A percentile compares a stretch with the other conserved stretches of the same genome.
Conservation (phyloP, 2,797 vertebrate genomes). For the Pempheris klunzingeri region DNA sequence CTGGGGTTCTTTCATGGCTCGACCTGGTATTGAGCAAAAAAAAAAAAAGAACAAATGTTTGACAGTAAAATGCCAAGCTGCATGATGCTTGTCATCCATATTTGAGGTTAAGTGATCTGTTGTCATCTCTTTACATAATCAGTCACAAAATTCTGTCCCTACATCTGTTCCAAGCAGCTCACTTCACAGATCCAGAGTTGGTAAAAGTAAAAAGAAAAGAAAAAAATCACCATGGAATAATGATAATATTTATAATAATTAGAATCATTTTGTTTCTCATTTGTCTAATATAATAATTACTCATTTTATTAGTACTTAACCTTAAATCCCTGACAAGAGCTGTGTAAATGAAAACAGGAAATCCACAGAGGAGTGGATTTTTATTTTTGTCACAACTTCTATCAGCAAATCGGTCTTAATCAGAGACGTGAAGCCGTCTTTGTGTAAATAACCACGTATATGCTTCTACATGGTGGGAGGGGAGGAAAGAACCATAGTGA, state of each 20-base stretch:
- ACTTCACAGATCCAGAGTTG: no score
- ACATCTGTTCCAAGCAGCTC: no score
- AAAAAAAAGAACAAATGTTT: slow-evolving; percentile 14
- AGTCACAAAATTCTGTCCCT: no score
- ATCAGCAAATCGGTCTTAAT: slow-evolving; percentile 54
- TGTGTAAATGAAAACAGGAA: slow-evolving; percentile 31
- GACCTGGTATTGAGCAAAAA: slow-evolving; percentile 18
- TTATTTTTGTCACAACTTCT: slow-evolving; percentile 44
- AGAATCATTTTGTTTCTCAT: no score
- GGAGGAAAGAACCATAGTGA: no score
- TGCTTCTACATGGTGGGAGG: slow-evolving; percentile 2
- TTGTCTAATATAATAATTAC: no score
- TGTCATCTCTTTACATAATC: no score
- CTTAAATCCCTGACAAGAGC: slow-evolving; percentile 27
- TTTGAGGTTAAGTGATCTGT: no score
- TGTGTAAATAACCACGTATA: slow-evolving; percentile 18
- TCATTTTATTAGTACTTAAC: no score
- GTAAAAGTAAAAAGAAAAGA: background rate
- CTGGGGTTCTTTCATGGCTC: slow-evolving; percentile 32
- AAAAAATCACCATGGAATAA: background rate
- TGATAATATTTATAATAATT: slow-evolving; percentile 11
- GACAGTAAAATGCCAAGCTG: slow-evolving; percentile 8
- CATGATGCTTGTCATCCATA: slow-evolving; percentile 24
- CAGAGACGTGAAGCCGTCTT: slow-evolving; percentile 42
- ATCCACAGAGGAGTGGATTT: slow-evolving; percentile 24